Evolutionary conservation across 2,888 invertebrate species (phyloP).

Genomic region (Onchidella celtica): DNA sequence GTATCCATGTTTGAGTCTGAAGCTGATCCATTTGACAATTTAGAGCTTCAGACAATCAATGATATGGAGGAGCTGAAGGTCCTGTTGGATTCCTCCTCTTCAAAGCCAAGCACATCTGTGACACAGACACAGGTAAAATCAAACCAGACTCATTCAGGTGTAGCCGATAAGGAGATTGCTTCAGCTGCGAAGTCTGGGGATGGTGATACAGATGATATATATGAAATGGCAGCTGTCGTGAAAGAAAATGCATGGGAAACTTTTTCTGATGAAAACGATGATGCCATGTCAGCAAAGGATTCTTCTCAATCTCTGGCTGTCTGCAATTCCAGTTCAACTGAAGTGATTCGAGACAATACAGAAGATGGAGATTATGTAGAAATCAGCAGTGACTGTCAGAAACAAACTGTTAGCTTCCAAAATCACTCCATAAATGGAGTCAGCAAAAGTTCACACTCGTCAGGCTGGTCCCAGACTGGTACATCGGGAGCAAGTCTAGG

Average conservation of each 20-base stretch:
- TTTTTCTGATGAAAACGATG: constrained; percentile 9
- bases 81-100: constrained; percentile 56
- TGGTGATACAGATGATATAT: not conserved
- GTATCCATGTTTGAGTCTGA: constrained; percentile 71
- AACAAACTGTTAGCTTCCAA: constrained; percentile 38
- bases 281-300: not conserved
- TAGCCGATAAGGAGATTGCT: not conserved
- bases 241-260: constrained; percentile 22
- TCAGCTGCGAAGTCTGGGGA: not conserved
- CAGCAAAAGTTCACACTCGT: not conserved
- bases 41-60: constrained; percentile 71
- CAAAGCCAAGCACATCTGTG: not conserved
- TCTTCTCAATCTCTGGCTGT: too few relatives aligned
- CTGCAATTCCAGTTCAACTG: too few relatives aligned
- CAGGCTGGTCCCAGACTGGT: not conserved
- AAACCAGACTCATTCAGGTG: not conserved
- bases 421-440: constrained; percentile 17
- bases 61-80: constrained; percentile 72
- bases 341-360: too few relatives aligned
- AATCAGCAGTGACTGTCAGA: constrained; percentile 45
- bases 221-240: constrained; percentile 28
- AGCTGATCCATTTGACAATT: constrained; percentile 72
- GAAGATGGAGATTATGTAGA: constrained; percentile 57
- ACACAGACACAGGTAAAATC: not conserved
- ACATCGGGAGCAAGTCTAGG: not conserved